phyloP scores from a whole-genome alignment of 2,113 vertebrate species.

The Gorilla gorilla region DNA sequence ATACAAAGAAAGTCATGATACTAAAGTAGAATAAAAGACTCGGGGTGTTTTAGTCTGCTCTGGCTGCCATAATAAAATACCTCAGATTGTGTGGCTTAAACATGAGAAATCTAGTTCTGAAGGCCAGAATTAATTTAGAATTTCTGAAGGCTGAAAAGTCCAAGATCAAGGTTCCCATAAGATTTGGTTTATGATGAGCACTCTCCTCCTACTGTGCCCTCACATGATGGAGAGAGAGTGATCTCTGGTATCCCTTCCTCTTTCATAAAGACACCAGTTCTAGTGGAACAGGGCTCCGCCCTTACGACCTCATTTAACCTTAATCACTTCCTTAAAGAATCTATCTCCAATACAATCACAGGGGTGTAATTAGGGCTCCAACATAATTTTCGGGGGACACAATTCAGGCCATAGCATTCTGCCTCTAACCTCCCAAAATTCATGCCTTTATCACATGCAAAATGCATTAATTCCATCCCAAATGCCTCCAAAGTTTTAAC shows the following conservation, averaged over 20 bases:
- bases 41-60: neutral
- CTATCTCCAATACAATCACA: neutral
- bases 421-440: neutral
- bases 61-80: neutral
- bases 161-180: neutral
- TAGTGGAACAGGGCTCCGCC: neutral
- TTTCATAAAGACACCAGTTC: neutral
- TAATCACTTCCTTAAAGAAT: neutral
- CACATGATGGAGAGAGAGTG: neutral
- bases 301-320: neutral
- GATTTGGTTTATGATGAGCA: neutral
- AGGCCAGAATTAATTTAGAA: neutral
- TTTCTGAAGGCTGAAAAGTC: neutral
- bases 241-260: neutral
- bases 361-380: neutral
- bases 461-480: neutral
- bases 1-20: neutral
- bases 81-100: neutral
- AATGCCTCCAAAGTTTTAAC: neutral
- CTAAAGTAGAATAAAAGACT: neutral
- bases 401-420: neutral
- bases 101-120: neutral
- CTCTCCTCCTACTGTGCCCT: neutral
- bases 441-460: neutral
- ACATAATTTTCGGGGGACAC: neutral